A percentile compares a stretch with the other conserved stretches of the same genome.
Conservation (phyloP, 30 jellyfish, hydroid and myxozoan species). For the Phacellophora camtschatica region DNA sequence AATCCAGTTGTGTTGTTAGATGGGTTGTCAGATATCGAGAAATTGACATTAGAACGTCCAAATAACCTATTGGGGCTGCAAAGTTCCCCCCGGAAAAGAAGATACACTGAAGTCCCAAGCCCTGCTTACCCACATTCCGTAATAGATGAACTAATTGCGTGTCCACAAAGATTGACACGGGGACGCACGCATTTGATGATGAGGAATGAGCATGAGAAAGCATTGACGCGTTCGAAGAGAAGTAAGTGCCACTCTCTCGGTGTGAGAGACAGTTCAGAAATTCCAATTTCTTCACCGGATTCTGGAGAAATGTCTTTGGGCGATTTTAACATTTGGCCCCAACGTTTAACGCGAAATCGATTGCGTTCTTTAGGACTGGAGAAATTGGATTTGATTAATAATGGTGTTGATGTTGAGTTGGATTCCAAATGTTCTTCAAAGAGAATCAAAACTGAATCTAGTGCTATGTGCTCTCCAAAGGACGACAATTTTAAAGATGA, state of each 20-base stretch:
- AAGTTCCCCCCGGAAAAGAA: not conserved
- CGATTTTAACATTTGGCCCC: conserved; percentile 14
- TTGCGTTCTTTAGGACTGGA: conserved; percentile 26
- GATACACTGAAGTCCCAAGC: not conserved
- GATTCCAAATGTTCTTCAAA: not conserved
- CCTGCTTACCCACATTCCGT: conserved; percentile 46
- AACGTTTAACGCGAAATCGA: conserved; percentile 38
- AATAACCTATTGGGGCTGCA: not conserved
- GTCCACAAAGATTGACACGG: conserved; percentile 68
- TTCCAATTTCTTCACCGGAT: too few species aligned
- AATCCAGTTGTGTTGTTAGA: conserved; percentile 49
- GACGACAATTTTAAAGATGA: not conserved
- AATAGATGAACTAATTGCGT: conserved; percentile 53
- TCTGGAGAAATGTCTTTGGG: too few species aligned
- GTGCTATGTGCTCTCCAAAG: not conserved
- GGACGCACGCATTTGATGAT: conserved; percentile 61
- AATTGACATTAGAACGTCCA: not conserved
- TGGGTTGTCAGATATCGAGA: conserved; percentile 4
- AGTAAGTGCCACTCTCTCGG: not conserved
- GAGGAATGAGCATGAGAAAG: not conserved
- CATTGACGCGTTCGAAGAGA: not conserved
- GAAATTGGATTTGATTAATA: not conserved
- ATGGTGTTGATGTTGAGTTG: not conserved
- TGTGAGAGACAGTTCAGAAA: not conserved
- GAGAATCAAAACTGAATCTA: not conserved